phyloP scores from a whole-genome alignment of 2,797 vertebrate genomes.

The Pseudopleuronectes americanus region DNA sequence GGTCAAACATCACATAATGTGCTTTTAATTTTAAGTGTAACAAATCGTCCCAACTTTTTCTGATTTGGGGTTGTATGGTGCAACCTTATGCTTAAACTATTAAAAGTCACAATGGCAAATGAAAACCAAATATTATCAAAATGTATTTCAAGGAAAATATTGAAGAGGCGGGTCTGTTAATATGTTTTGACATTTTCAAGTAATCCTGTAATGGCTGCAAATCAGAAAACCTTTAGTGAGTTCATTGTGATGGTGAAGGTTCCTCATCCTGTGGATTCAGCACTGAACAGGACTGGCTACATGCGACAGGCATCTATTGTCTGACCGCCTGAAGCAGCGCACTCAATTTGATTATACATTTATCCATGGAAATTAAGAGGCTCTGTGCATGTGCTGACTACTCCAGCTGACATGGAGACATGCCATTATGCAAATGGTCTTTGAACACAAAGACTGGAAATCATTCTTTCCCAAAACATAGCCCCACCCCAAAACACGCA shows the following conservation, averaged over 20 bases:
- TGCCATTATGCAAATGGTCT: slow-evolving; percentile 71
- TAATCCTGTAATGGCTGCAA: background rate
- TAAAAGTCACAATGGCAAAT: too few relatives aligned
- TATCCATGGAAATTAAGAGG: slow-evolving; percentile 61
- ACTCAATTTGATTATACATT: slow-evolving; percentile 76
- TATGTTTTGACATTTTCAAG: background rate
- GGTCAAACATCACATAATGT: too few relatives aligned
- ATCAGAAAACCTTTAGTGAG: background rate
- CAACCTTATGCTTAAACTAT: too few relatives aligned
- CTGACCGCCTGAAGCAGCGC: slow-evolving; percentile 47
- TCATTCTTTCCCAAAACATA: background rate
- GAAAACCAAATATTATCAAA: too few relatives aligned
- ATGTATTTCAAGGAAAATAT: too few relatives aligned
- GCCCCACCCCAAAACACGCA: background rate
- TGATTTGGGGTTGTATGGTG: too few relatives aligned
- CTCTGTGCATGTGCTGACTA: background rate
- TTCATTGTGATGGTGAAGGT: too few relatives aligned
- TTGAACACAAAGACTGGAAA: slow-evolving; percentile 18
- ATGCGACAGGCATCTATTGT: background rate
- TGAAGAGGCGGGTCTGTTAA: too few relatives aligned
- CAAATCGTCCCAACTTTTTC: too few relatives aligned
- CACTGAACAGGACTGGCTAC: too few relatives aligned
- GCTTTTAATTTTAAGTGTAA: too few relatives aligned
- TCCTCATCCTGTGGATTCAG: too few relatives aligned
- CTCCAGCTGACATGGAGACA: slow-evolving; percentile 11